Percentiles rank a stretch among this genome's conserved stretches.
These are phyloP conservation scores for Calliphora vomitoria DNA, from an alignment of 2,888 invertebrate genomes.

Conservation along the genomic window DNA sequence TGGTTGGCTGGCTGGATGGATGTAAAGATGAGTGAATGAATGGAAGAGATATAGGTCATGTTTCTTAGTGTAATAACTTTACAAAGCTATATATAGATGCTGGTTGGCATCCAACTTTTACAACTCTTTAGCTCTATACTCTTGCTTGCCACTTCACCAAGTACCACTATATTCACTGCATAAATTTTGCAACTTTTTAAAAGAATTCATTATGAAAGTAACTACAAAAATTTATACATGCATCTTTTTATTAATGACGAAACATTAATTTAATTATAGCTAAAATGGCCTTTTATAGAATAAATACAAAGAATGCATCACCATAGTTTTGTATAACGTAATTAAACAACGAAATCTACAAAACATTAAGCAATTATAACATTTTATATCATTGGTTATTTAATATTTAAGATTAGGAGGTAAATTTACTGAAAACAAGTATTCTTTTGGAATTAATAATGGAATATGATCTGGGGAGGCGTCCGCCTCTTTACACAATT, in stretches of 20 bases:
- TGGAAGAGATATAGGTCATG: slow-evolving; percentile 45
- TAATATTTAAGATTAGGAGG: too few relatives aligned
- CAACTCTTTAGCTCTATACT: slow-evolving; percentile 16
- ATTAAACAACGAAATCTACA: not conserved
- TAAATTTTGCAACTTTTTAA: slow-evolving; percentile 46
- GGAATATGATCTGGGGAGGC: too few relatives aligned
- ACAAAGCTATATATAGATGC: not conserved
- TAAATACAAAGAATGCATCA: slow-evolving; percentile 2
- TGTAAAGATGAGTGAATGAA: slow-evolving; percentile 14
- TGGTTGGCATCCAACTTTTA: slow-evolving; percentile 30
- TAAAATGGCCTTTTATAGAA: slow-evolving; percentile 21
- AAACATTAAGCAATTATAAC: too few relatives aligned
- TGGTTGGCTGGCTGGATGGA: not conserved
- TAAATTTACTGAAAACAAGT: too few relatives aligned
- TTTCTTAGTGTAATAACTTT: slow-evolving; percentile 38
- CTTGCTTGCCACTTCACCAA: slow-evolving; percentile 5
- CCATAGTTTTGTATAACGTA: not conserved
- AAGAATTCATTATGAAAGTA: slow-evolving; percentile 32
- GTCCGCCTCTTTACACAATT: too few relatives aligned
- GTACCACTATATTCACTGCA: slow-evolving; percentile 17
- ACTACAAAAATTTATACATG: not conserved
- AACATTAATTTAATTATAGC: slow-evolving; percentile 26
- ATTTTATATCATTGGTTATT: too few relatives aligned
- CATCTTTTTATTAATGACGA: slow-evolving; percentile 11
- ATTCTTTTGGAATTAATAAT: too few relatives aligned